Base-by-base conservation (phyloP, 1,140 invertebrate species). In the Drosophila parabipectinata region DNA sequence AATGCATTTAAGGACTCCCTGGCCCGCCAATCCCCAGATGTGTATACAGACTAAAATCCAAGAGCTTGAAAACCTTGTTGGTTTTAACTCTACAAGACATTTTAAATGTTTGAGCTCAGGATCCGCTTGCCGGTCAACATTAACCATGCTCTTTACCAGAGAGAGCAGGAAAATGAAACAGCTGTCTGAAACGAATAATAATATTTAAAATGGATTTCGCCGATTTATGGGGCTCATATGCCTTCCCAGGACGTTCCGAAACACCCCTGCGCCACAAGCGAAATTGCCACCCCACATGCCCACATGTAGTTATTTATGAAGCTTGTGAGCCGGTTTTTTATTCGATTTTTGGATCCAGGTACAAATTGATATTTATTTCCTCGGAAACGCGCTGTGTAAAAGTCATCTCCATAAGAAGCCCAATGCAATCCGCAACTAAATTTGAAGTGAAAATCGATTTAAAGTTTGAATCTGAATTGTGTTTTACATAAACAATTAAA, bases 351-450 rank as follows among this genome's bases (percentile, higher is more conserved):
- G 44, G 45, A 39, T 32, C 34, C 63, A 62, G 78, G 48, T 82
- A 69, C 79, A 82, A 82, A 82, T 82, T 77, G 74, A 82, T 82
- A 82, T 82, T 82, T 82, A 82, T 82, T 81, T 48, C 50, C 50
- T 48, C 55, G 37, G 54, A 53, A 30, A 8, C 28, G 47, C 41
- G 48, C 44, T 26, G 51, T 52, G 24, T 21, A 15, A 55, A 60
- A 59, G 57, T 79, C 54, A 74, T 14, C 68, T 12, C 24, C 48
- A 48, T 51, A 47, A 39, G 30, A 60, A 32, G 39, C 28, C 39
- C 26, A 53, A 50, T 48, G 60, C 57, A 50, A 34, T 50, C 8
- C 10, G 26, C 15, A 45, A n/a, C 32, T 37, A 39, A 15, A 52
- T 61, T 79, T 69, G 68, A 79, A 3, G 8, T 32, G 8, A 9